Base-by-base conservation (phyloP, 2,113 vertebrate genomes). In the Conger conger region DNA sequence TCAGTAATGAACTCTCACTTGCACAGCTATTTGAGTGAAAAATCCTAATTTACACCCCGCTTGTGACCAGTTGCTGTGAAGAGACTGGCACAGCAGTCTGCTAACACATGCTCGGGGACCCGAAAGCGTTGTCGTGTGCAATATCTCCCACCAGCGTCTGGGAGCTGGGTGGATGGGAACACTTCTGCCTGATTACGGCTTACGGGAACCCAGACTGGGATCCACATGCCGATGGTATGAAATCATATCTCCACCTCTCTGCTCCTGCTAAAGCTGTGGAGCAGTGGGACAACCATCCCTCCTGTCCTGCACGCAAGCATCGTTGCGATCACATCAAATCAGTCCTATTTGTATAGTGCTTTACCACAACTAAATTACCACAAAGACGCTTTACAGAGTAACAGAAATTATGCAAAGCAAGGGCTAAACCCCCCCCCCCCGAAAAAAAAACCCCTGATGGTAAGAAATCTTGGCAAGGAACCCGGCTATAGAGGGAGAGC, bases 211-310 rank as follows among this genome's bases (percentile, higher is more conserved):
- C 83, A 63, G 83, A 81, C 76, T 84, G 86, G 63, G 20, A 84
- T 82, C 57, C 60, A 84, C 88, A 88, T 87, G 86, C 84, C 84
- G 36, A 83, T 63, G 79, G 78, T 54, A 76, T 88, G 86, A 88
- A 82, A 84, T 89, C 87, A 88, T 82, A 85, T 85, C 84, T 86
- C 83, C 37, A 16, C 53, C 77, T 63, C 76, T 33, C 73, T 80
- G 81, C 78, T 87, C 73, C 86, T 37, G 36, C 85, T 57, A 76
- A 54, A 77, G 86, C 80, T 63, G 79, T 33, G 16, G 54, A 73
- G n/a, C 68, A 30, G 68, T 33, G 2, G n/a, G 68, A 5, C 79
- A 42, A 17, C 1, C 45, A 30, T 33, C 42, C 40, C n/a, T 50
- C 15, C 8, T 16, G 9, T 33, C 79, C 40, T 23, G 38, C 37